A percentile compares a stretch with the other conserved stretches of the same genome.
phyloP scores from a whole-genome alignment of 2,113 vertebrate species.

The Okapia johnstoni region DNA sequence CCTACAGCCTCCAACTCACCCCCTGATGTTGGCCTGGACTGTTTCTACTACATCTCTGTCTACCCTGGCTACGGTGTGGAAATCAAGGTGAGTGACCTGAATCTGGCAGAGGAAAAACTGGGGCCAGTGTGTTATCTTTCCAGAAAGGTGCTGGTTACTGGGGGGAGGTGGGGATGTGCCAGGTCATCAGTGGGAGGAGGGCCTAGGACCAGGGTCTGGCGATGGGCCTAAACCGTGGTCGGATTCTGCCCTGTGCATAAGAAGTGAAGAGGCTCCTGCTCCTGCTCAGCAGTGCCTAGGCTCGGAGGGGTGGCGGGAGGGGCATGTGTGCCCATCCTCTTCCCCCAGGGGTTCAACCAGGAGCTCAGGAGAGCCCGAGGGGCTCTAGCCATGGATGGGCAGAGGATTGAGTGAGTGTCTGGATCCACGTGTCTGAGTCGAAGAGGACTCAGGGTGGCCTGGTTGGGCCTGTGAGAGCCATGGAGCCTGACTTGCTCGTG shows the following conservation, averaged over 20 bases:
- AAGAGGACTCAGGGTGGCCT: neutral
- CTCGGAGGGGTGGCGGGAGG: neutral
- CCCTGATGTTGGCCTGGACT: constrained; percentile 85
- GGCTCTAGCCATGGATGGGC: neutral
- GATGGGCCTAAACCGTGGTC: neutral
- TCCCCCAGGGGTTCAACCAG: neutral
- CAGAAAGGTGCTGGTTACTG: neutral
- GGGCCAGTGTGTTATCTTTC: neutral
- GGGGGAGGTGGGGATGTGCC: neutral
- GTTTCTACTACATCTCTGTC: constrained; percentile 89
- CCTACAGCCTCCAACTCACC: constrained; percentile 75
- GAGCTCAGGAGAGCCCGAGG: neutral
- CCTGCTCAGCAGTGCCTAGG: neutral
- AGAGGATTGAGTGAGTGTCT: neutral
- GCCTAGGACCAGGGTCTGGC: neutral
- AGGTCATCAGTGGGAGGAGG: neutral
- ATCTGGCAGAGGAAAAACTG: neutral
- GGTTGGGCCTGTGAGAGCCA: neutral
- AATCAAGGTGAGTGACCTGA: constrained; percentile 87
- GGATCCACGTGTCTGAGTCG: neutral
- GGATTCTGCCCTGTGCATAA: neutral
- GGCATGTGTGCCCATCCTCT: neutral
- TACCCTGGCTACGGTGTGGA: constrained; percentile 95
- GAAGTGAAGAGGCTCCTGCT: neutral
- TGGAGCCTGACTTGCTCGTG: neutral